Percentiles rank a stretch among this genome's conserved stretches.
Evolutionary conservation across 2,797 vertebrate species (phyloP).

Genomic region (Gila robusta): DNA sequence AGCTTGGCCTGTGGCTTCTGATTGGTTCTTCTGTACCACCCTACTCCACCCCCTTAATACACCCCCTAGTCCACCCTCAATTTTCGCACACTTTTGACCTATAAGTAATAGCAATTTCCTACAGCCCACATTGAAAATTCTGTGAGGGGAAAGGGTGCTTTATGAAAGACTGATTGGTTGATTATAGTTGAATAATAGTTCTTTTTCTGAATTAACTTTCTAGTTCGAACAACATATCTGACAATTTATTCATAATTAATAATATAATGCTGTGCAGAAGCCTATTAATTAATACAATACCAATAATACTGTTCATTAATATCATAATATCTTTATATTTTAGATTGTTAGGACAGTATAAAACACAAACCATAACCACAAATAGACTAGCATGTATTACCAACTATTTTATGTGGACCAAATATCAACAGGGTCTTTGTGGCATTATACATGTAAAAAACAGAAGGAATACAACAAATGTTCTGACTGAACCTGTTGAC

Average conservation of each 20-base stretch:
- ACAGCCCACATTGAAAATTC: neutral
- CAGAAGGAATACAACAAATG: neutral
- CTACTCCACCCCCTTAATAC: constrained; percentile 67
- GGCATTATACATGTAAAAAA: neutral
- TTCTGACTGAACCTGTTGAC: neutral
- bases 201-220: neutral
- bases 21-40: constrained; percentile 70
- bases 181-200: neutral
- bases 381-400: neutral
- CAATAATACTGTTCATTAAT: neutral
- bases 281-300: neutral
- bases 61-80: neutral
- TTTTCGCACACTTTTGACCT: neutral
- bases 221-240: neutral
- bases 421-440: neutral
- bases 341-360: neutral
- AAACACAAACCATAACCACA: neutral
- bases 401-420: neutral
- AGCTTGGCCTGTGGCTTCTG: constrained; percentile 72
- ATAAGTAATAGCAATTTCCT: neutral
- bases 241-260: neutral
- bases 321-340: neutral
- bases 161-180: neutral
- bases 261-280: neutral
- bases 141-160: neutral